Conservation (phyloP, 2,888 invertebrate species). For the Euzophera pinguis region DNA sequence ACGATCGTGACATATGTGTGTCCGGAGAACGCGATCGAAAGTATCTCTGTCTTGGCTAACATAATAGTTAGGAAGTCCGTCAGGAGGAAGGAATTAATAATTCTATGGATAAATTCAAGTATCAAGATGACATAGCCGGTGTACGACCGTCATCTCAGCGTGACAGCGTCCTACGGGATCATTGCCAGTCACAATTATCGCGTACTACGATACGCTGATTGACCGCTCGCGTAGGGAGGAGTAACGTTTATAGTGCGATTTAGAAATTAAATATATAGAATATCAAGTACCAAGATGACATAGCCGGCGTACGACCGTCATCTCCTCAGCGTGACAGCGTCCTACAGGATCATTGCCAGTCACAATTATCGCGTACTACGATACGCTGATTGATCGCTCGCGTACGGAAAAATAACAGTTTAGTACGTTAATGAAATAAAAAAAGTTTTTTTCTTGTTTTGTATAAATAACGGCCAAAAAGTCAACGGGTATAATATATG, state of each 20-base stretch:
- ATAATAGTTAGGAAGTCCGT: too few relatives aligned
- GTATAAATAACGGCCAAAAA: too few relatives aligned
- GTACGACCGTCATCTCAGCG: slow-evolving; percentile 1
- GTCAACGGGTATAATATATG: too few relatives aligned
- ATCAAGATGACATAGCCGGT: neutral
- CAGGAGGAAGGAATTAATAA: too few relatives aligned
- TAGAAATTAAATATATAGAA: neutral
- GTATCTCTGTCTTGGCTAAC: too few relatives aligned
- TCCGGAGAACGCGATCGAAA: too few relatives aligned
- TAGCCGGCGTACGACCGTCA: neutral
- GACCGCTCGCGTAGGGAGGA: neutral
- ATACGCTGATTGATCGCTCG: slow-evolving; percentile 10
- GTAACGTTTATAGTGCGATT: neutral
- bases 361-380: slow-evolving; percentile 36
- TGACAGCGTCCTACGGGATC: slow-evolving; percentile 42
- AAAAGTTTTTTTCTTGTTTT: neutral
- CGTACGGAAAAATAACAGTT: neutral
- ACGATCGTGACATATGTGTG: too few relatives aligned
- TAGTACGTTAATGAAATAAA: neutral
- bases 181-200: slow-evolving; percentile 41
- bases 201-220: slow-evolving; percentile 19
- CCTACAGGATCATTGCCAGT: slow-evolving; percentile 45
- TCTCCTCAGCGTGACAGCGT: slow-evolving; percentile 22
- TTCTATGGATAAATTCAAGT: too few relatives aligned
- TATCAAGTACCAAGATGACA: slow-evolving; percentile 4